A percentile compares a stretch with the other conserved stretches of the same genome.
phyloP scores from a whole-genome alignment of 2,888 invertebrate species.

The Parthenolecanium corni region DNA sequence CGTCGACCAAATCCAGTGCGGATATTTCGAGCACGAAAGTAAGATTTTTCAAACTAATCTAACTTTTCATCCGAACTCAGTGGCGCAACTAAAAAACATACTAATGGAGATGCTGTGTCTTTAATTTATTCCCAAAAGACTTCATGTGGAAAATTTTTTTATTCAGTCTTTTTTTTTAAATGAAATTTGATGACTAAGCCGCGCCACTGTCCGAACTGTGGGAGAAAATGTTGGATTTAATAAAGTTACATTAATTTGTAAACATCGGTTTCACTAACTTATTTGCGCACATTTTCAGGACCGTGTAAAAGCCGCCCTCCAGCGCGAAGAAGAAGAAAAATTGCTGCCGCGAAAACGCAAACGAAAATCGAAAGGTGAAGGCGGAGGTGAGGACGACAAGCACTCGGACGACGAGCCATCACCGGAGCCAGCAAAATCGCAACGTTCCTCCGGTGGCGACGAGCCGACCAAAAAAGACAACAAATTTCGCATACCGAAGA shows the following conservation, averaged over 20 bases:
- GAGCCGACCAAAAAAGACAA: conserved; percentile 39
- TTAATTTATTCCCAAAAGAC: no score
- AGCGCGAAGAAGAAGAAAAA: conserved; percentile 59
- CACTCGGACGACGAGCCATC: conserved; percentile 37
- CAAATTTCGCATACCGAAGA: conserved; percentile 45
- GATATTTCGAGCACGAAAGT: conserved; percentile 43
- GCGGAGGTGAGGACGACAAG: conserved; percentile 36
- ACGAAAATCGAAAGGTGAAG: conserved; percentile 40
- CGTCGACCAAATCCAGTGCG: conserved; percentile 38
- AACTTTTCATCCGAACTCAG: no score
- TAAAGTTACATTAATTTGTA: no score
- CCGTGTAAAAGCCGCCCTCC: conserved; percentile 63
- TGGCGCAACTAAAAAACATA: no score
- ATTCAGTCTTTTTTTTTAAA: no score
- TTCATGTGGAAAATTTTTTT: no score
- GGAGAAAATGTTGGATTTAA: no score
- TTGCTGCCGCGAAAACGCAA: conserved; percentile 54
- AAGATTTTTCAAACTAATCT: conserved; percentile 12
- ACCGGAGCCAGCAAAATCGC: conserved; percentile 30
- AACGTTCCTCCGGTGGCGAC: conserved; percentile 34
- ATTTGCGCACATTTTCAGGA: no score
- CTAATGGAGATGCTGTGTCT: no score
- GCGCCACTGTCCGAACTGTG: no score
- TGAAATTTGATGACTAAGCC: no score
- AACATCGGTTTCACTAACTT: no score